These are phyloP conservation scores for Drosophila orena DNA, from an alignment of 1,140 invertebrate genomes.

Conservation along the genomic window DNA sequence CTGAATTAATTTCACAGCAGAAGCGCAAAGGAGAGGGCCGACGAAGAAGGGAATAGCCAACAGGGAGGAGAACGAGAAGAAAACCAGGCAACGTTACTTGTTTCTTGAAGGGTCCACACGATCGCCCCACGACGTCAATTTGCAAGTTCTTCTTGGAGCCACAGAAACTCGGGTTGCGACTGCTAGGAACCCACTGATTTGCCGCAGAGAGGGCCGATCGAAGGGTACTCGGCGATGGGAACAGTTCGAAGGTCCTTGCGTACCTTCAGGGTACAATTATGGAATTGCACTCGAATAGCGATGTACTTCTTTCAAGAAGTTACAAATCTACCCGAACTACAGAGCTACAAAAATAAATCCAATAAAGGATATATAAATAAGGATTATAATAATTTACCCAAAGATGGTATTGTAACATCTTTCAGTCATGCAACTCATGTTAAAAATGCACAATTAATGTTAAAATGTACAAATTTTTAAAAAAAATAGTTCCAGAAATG, in stretches of 20 bases:
- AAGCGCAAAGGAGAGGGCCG: constrained; percentile 20
- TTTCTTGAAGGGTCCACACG: constrained; percentile 66
- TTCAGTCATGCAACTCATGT: too few relatives aligned
- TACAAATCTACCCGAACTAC: background rate
- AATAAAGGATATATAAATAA: too few relatives aligned
- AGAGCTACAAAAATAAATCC: too few relatives aligned
- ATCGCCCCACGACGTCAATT: constrained; percentile 73
- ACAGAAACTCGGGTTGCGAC: constrained; percentile 22
- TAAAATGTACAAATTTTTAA: too few relatives aligned
- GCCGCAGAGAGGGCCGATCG: background rate
- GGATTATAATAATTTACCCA: too few relatives aligned
- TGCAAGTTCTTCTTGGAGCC: constrained; percentile 58
- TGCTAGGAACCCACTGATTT: constrained; percentile 22
- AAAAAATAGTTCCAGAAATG: too few relatives aligned
- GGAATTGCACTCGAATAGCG: too few relatives aligned
- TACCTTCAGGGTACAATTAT: too few relatives aligned
- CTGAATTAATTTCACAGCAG: constrained; percentile 50
- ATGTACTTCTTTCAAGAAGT: too few relatives aligned
- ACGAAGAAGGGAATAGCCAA: constrained; percentile 17
- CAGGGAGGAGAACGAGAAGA: constrained; percentile 31
- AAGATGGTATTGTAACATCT: too few relatives aligned
- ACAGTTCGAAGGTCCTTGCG: background rate
- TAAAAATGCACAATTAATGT: too few relatives aligned
- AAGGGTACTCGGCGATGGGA: background rate
- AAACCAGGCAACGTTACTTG: constrained; percentile 41